Evolutionary conservation across 2,888 invertebrate genomes (phyloP), one percentile per base, ranked within the genome.

Genomic region (Amphipoea oculea): DNA sequence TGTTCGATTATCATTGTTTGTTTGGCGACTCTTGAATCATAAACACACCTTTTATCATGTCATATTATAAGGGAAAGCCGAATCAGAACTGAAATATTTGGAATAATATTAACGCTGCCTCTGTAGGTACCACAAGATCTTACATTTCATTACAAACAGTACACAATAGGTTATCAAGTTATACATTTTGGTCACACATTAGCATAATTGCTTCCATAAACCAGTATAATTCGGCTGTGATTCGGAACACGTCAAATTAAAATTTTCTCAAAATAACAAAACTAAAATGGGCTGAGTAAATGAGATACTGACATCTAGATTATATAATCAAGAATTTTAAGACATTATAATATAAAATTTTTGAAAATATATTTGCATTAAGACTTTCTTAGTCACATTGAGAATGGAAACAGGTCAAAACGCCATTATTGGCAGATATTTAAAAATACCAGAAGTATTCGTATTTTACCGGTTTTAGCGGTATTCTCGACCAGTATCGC

Each of bases 31-130:
- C 51, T 83, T 77, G 72, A 78, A 82, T 86, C 69, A 87, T 88
- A 87, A 84, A 86, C 79, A 89, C 89, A 86, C 72, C 87, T 76
- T 83, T 80, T 83, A 80, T 78, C 66, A 79, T 73, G 69, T 81
- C 66, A 76, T 87, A 78, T 73, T 71, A 75, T 78, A 82, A 74
- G 84, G 79, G 79, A 69, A 83, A 48, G 73, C 87, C 89, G 81
- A 88, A 89, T 81, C 88, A 89, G 77, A 88, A 87, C 85, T 83
- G 87, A 89, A 87, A 81, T 81, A 81, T 81, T 73, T 86, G 75
- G 84, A 83, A 79, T 83, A 79, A 79, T 75, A 78, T 74, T 73
- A 72, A 85, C 78, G 74, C 70, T 78, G 65, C 71, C 51, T 63
- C 63, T 68, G 81, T 76, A 73, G 72, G 65, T 66, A 78, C 42